phyloP scores from a whole-genome alignment of 1,140 invertebrate genomes.

The Linepithema humile region DNA sequence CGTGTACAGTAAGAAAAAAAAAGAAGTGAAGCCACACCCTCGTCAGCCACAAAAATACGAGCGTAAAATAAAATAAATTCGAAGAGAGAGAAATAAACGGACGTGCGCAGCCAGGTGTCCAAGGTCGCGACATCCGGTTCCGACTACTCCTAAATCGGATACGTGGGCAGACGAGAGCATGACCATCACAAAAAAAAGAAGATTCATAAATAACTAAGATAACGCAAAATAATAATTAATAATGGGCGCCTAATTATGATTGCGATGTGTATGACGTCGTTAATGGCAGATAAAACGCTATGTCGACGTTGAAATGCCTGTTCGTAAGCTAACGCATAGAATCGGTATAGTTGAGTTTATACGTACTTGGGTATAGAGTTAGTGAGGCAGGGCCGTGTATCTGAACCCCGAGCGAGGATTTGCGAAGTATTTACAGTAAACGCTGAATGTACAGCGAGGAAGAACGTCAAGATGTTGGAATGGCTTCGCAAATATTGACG shows the following conservation, averaged over 20 bases:
- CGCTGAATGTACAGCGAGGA: constrained; percentile 15
- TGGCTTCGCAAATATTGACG: constrained; percentile 66
- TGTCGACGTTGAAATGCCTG: constrained; percentile 5
- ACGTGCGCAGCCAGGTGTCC: background rate
- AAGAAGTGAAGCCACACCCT: constrained; percentile 79
- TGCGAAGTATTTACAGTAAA: constrained; percentile 79
- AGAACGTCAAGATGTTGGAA: constrained; percentile 69
- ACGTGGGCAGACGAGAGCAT: constrained; percentile 72
- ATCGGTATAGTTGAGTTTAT: constrained; percentile 1
- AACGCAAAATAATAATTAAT: constrained; percentile 75
- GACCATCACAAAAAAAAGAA: constrained; percentile 75
- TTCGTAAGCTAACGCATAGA: constrained; percentile 28
- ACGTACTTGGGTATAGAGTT: constrained; percentile 21
- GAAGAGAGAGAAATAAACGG: background rate
- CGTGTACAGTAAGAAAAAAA: constrained; percentile 67
- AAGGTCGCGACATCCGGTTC: constrained; percentile 1
- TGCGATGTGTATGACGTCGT: constrained; percentile 55
- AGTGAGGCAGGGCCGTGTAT: constrained; percentile 44
- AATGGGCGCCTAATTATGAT: constrained; percentile 46
- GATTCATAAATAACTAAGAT: constrained; percentile 82
- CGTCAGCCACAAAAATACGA: constrained; percentile 61
- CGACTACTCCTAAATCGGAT: constrained; percentile 13
- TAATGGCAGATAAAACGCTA: constrained; percentile 63
- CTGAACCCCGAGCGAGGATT: constrained; percentile 59
- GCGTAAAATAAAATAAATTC: constrained; percentile 56